These are phyloP conservation scores for Halictus rubicundus DNA, from an alignment of 1,140 invertebrate species.

Conservation along the genomic window DNA sequence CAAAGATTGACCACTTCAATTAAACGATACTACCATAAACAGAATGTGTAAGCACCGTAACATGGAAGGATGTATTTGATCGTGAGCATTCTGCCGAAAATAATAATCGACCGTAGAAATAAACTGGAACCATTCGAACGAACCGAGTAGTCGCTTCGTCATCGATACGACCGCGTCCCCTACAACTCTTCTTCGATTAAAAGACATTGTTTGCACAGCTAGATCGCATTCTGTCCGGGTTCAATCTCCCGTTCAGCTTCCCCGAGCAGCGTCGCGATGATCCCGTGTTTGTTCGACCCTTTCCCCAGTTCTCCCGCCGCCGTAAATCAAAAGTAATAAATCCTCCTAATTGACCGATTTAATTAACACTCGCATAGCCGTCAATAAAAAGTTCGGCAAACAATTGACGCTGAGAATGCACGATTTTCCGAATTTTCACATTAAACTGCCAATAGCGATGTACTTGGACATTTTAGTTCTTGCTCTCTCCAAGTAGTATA, in stretches of 20 bases:
- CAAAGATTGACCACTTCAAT: too few relatives aligned
- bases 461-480: too few relatives aligned
- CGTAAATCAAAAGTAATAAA: background rate
- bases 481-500: too few relatives aligned
- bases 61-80: background rate
- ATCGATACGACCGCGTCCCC: background rate
- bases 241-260: slow-evolving; percentile 28
- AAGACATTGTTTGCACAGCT: slow-evolving; percentile 76
- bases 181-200: slow-evolving; percentile 64
- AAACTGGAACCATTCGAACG: background rate
- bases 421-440: too few relatives aligned
- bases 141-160: slow-evolving; percentile 20
- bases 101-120: background rate
- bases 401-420: too few relatives aligned
- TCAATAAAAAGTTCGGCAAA: too few relatives aligned
- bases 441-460: too few relatives aligned
- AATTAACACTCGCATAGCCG: background rate
- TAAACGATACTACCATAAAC: too few relatives aligned
- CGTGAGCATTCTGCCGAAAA: background rate
- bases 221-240: slow-evolving; percentile 45
- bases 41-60: too few relatives aligned
- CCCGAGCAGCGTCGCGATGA: slow-evolving; percentile 24
- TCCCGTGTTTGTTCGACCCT: slow-evolving; percentile 42
- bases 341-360: background rate
- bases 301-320: slow-evolving; percentile 5